A percentile compares a stretch with the other conserved stretches of the same genome.
Conservation (phyloP, 2,113 vertebrate species). For the Orientallactaga bullata region DNA sequence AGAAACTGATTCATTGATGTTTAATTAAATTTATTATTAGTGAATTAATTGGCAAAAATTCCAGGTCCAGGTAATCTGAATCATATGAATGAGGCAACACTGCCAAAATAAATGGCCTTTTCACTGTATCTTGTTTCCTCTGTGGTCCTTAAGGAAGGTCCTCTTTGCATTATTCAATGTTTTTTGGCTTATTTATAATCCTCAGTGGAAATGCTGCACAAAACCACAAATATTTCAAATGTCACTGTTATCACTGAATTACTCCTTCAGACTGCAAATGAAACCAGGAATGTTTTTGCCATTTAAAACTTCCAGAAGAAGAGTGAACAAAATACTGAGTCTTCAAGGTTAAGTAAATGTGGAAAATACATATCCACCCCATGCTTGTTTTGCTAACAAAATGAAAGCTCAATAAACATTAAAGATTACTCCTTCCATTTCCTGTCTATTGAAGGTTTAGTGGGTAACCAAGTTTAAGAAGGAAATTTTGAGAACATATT, state of each 20-base stretch:
- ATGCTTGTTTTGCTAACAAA: constrained; percentile 56
- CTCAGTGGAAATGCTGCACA: constrained; percentile 68
- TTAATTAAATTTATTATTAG: constrained; percentile 81
- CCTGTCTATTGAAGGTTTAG: neutral
- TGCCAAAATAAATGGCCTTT: constrained; percentile 66
- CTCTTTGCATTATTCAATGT: constrained; percentile 74
- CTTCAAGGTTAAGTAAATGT: constrained; percentile 70
- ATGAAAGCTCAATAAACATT: neutral
- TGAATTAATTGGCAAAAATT: constrained; percentile 77
- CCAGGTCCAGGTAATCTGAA: neutral
- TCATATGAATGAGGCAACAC: constrained; percentile 33
- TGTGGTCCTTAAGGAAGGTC: constrained; percentile 64
- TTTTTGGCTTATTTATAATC: constrained; percentile 78
- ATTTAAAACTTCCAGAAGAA: constrained; percentile 55
- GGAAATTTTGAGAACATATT: constrained; percentile 27
- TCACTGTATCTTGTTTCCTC: constrained; percentile 63
- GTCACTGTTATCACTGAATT: constrained; percentile 67
- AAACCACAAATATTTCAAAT: constrained; percentile 69
- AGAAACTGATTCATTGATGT: constrained; percentile 65
- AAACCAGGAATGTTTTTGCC: constrained; percentile 47
- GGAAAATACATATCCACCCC: constrained; percentile 18
- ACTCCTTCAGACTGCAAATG: constrained; percentile 68
- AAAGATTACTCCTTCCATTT: neutral
- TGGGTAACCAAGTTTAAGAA: constrained; percentile 15
- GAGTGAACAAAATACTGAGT: neutral